A percentile compares a stretch with the other conserved stretches of the same genome.
Conservation (phyloP, 2,113 vertebrate species). For the Rhodinocichla rosea region DNA sequence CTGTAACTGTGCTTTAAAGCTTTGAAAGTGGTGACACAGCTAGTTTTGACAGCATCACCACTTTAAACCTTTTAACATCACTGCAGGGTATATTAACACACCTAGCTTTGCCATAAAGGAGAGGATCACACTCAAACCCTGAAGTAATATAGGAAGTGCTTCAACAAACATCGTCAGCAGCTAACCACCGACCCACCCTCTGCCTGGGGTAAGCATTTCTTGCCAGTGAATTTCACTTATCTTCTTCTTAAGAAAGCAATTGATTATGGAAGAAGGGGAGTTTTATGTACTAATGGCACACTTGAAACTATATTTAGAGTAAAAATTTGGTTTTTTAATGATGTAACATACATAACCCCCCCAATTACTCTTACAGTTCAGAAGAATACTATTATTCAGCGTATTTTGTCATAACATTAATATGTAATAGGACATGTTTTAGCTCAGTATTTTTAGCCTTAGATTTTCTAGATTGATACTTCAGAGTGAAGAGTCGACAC, state of each 20-base stretch:
- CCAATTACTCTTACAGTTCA: not conserved
- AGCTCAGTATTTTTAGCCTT: not conserved
- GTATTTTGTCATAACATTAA: not conserved
- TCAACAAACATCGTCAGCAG: not conserved
- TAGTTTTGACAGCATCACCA: not conserved
- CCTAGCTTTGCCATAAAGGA: not conserved
- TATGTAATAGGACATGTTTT: not conserved
- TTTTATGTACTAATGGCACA: not conserved
- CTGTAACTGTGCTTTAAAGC: not conserved
- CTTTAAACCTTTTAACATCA: slow-evolving; percentile 15
- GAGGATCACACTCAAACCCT: not conserved
- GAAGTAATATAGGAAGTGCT: not conserved
- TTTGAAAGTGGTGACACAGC: slow-evolving; percentile 15
- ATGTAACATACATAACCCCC: not conserved
- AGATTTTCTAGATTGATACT: not conserved
- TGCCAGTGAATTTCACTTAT: not conserved
- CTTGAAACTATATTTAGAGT: not conserved
- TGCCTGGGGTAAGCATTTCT: not conserved
- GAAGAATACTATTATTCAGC: not conserved
- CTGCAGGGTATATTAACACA: not conserved
- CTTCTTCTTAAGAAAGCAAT: not conserved
- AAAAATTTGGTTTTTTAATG: not conserved
- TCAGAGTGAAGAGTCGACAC: not conserved
- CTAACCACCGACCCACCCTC: not conserved
- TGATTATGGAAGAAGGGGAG: not conserved